A percentile compares a stretch with the other conserved stretches of the same genome.
Conservation (phyloP, 2,113 vertebrate species). For the Chiloscyllium plagiosum region DNA sequence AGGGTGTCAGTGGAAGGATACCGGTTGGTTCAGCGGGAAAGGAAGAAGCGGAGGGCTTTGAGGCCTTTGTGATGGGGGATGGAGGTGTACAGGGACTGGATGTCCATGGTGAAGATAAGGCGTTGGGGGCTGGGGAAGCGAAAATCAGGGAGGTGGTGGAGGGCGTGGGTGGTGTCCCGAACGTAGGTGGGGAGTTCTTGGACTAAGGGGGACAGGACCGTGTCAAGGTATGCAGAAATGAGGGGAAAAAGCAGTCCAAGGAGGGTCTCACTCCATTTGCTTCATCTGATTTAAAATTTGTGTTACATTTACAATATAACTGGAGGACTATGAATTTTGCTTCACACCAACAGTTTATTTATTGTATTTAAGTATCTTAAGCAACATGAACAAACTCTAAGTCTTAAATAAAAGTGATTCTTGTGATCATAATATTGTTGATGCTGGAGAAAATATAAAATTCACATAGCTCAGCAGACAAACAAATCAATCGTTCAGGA, state of each 20-base stretch:
- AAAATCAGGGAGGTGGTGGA: too few species aligned
- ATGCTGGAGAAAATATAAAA: neutral
- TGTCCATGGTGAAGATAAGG: too few species aligned
- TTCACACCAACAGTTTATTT: neutral
- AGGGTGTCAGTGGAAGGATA: too few species aligned
- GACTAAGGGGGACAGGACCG: too few species aligned
- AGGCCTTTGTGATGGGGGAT: too few species aligned
- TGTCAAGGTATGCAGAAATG: too few species aligned
- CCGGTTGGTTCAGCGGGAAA: too few species aligned
- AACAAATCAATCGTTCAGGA: neutral
- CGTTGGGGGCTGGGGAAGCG: too few species aligned
- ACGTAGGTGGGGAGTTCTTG: too few species aligned
- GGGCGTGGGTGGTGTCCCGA: too few species aligned
- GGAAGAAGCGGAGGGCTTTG: too few species aligned
- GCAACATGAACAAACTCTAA: neutral
- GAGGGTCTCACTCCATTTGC: neutral
- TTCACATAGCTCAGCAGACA: neutral
- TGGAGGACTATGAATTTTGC: neutral
- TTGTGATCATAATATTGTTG: neutral
- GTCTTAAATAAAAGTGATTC: constrained; percentile 18
- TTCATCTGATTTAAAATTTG: neutral
- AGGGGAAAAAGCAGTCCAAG: neutral
- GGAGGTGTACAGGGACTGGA: too few species aligned
- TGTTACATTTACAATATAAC: neutral
- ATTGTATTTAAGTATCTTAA: neutral